phyloP scores from a whole-genome alignment of 2,113 vertebrate genomes.

The Gymnarchus niloticus region DNA sequence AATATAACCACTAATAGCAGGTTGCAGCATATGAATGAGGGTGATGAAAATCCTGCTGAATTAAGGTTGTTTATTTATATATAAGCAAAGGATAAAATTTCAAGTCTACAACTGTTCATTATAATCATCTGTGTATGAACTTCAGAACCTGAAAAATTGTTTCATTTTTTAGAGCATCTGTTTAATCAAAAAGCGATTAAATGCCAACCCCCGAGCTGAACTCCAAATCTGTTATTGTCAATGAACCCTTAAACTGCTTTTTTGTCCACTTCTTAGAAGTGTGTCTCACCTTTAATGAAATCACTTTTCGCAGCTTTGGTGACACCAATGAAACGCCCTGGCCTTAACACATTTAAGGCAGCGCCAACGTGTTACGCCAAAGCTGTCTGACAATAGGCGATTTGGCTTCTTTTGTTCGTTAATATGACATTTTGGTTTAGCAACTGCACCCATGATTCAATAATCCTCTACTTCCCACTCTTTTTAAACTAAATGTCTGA shows the following conservation, averaged over 20 bases:
- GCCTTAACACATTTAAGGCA: not conserved
- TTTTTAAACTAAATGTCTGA: no score
- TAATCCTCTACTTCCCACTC: no score
- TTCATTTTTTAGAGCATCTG: not conserved
- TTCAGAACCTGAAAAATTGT: not conserved
- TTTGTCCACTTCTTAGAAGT: not conserved
- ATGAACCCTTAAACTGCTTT: not conserved
- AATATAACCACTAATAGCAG: not conserved
- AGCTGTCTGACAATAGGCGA: not conserved
- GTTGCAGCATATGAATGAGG: not conserved
- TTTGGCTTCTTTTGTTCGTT: not conserved
- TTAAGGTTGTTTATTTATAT: not conserved
- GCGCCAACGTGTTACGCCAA: no score
- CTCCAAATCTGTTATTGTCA: not conserved
- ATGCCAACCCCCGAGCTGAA: not conserved
- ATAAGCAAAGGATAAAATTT: no score
- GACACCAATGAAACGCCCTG: not conserved
- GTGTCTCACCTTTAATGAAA: not conserved
- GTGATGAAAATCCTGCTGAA: not conserved
- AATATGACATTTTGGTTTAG: not conserved
- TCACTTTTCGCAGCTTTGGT: not conserved
- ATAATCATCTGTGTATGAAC: not conserved
- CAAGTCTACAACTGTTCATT: not conserved
- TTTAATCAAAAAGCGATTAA: not conserved
- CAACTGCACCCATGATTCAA: not conserved